Conservation (phyloP, 2,888 invertebrate genomes). For the Galeruca laticollis region DNA sequence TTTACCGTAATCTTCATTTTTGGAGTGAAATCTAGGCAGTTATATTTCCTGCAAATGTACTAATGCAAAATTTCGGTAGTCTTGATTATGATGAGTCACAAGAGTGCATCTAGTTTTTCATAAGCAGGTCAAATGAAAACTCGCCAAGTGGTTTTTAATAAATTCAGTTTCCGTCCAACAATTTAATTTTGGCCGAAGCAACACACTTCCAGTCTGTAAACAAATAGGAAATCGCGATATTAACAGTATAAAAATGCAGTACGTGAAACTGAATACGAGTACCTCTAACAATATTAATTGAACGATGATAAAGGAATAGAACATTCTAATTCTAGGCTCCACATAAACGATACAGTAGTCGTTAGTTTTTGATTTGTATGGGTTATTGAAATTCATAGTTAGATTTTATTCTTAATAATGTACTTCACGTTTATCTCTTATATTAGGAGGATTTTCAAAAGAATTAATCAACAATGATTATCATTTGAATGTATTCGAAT, state of each 20-base stretch:
- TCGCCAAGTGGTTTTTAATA: slow-evolving; percentile 5
- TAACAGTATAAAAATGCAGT: slow-evolving; percentile 31
- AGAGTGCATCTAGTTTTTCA: slow-evolving; percentile 16
- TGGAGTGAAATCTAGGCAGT: too few species aligned
- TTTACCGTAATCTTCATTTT: too few species aligned
- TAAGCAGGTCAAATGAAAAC: slow-evolving; percentile 26
- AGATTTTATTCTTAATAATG: too few species aligned
- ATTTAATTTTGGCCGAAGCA: slow-evolving; percentile 28
- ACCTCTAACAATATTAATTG: slow-evolving; percentile 1
- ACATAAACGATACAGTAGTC: neutral
- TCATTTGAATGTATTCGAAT: too few species aligned
- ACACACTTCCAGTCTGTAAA: slow-evolving; percentile 29
- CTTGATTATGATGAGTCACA: slow-evolving; percentile 10
- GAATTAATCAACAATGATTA: too few species aligned
- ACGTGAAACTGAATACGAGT: slow-evolving; percentile 19
- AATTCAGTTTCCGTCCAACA: slow-evolving; percentile 26
- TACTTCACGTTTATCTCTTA: too few species aligned
- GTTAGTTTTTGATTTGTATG: neutral
- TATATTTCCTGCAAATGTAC: neutral
- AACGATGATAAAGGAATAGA: slow-evolving; percentile 9
- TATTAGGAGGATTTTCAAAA: too few species aligned
- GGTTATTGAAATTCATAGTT: neutral
- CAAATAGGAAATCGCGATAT: slow-evolving; percentile 30
- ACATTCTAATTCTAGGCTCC: neutral
- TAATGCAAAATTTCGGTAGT: neutral